Evolutionary conservation across 1,140 invertebrate species (phyloP).

Genomic region (Bombus confusus): DNA sequence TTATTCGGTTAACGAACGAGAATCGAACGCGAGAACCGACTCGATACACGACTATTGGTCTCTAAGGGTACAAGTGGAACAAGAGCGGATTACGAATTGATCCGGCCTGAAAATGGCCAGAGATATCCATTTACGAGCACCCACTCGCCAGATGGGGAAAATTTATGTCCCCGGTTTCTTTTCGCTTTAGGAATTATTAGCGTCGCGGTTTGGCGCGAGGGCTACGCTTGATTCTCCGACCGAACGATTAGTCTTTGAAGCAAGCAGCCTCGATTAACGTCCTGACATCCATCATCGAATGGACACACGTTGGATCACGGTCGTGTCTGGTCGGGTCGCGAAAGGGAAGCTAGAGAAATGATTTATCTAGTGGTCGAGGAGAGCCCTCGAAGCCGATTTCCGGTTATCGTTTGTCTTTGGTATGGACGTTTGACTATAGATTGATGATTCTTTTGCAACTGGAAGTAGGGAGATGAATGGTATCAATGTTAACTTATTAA

Average conservation of each 20-base stretch:
- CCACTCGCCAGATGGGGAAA: conserved; percentile 10
- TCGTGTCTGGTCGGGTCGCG: neutral
- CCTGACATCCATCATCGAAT: neutral
- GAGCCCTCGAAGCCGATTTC: neutral
- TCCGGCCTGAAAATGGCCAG: conserved; percentile 26
- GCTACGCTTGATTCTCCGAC: neutral
- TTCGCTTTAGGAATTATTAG: conserved; percentile 45
- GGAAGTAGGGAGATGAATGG: neutral
- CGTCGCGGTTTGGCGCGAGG: neutral
- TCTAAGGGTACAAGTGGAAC: conserved; percentile 34
- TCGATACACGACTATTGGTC: neutral
- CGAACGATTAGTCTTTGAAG: neutral
- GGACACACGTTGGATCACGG: neutral
- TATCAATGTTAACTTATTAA: neutral
- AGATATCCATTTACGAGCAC: conserved; percentile 33
- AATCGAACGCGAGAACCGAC: conserved; percentile 8
- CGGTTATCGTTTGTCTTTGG: neutral
- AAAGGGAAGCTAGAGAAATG: conserved; percentile 12
- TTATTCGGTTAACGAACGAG: conserved; percentile 1
- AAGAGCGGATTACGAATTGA: conserved; percentile 47
- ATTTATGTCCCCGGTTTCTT: conserved; percentile 42
- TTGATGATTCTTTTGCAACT: neutral
- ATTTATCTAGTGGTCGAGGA: neutral
- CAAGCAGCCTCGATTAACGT: neutral
- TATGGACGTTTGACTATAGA: no score